Base-by-base conservation (phyloP, 2,113 vertebrate species). In the Eulacestoma nigropectus region DNA sequence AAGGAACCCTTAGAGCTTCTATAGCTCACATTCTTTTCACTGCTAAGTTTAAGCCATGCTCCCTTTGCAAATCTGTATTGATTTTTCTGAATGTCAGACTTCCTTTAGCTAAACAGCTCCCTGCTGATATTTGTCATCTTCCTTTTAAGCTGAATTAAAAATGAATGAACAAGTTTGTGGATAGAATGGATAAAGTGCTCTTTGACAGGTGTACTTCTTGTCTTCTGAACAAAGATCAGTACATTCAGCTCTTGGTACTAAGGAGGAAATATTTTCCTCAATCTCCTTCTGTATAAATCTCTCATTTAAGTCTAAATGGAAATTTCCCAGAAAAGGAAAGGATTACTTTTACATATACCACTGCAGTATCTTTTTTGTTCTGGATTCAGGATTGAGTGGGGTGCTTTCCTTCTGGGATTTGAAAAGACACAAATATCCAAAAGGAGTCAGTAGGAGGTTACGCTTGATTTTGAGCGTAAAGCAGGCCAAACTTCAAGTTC, bases 1-100 rank as follows among this genome's bases (percentile, higher is more conserved):
- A 69, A 60, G 27, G 44, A 86, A 77, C 9, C 8, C 12, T 90
- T 88, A 72, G n/a, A 80, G 64, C 55, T 89, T 50, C 74, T 80
- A 2, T 70, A 92, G 63, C 75, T 93, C 60, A 81, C 77, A 81
- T 56, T 83, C 85, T 95, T 95, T 92, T 75, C 75, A 44, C 70
- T 49, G 77, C 70, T 85, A 59, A 96, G 20, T 94, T 96, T 95
- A 67, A 46, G 75, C 64, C 87, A 82, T 2, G 2, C 27, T 87
- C 10, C 90, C 85, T 95, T 97, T 96, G 96, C 90, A 96, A 95
- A 93, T 95, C 90, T 67, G 35, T 96, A 95, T 96, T 96, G 97
- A 96, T 97, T 97, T 96, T 95, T 92, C 65, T 88, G 93, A 80
- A 95, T 90, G 87, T 95, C 96, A 94, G 83, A 96, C 69, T 88